These are phyloP conservation scores for Epinephelus moara DNA, from an alignment of 2,113 vertebrate species.

Conservation along the genomic window DNA sequence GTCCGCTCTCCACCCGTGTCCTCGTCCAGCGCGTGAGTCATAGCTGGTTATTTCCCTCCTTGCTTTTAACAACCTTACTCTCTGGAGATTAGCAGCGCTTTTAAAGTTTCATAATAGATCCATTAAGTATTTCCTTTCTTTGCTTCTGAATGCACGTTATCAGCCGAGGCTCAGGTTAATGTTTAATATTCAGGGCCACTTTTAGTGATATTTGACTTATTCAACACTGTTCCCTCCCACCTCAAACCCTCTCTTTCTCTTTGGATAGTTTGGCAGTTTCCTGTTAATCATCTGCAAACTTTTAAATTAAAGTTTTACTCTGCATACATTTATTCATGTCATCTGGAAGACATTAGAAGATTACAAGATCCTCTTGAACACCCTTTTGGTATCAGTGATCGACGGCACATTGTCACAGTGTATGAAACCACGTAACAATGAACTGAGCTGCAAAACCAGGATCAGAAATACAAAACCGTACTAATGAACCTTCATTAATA, in stretches of 20 bases:
- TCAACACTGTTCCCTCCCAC: not conserved
- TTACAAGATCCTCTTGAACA: not conserved
- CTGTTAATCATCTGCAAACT: not conserved
- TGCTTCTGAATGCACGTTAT: constrained; percentile 20
- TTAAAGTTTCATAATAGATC: constrained; percentile 60
- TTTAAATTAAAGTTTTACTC: not conserved
- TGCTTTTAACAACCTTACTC: constrained; percentile 22
- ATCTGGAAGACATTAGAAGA: not conserved
- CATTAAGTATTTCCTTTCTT: constrained; percentile 23
- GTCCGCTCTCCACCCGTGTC: constrained; percentile 31
- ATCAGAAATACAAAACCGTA: too few relatives aligned
- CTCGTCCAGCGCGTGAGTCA: constrained; percentile 57
- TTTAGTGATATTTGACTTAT: constrained; percentile 10
- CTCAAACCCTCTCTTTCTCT: not conserved
- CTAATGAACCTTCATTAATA: too few relatives aligned
- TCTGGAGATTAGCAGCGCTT: constrained; percentile 50
- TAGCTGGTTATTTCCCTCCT: constrained; percentile 7
- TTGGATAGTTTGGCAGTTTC: not conserved
- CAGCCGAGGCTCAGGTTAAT: not conserved
- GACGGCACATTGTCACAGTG: too few relatives aligned
- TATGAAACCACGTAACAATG: too few relatives aligned
- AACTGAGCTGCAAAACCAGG: too few relatives aligned
- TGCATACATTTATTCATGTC: not conserved
- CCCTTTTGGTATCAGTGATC: not conserved
- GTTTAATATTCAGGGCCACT: constrained; percentile 40